These are phyloP conservation scores for Mellivora capensis DNA, from an alignment of 2,113 vertebrate species.

Conservation along the genomic window DNA sequence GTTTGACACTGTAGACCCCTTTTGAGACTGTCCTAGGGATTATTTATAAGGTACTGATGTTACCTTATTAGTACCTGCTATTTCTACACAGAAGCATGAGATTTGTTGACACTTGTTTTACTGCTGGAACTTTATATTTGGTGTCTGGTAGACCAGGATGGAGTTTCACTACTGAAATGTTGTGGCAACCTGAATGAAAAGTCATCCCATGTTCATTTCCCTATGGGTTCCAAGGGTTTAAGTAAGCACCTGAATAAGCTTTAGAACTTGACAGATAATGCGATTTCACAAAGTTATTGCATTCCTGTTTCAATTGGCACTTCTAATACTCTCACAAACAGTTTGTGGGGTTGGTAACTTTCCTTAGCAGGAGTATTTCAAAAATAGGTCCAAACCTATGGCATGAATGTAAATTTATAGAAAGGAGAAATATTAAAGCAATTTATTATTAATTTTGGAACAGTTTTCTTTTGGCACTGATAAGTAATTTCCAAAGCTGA, in stretches of 20 bases:
- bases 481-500: conserved; percentile 57
- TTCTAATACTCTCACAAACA: conserved; percentile 47
- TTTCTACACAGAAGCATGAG: conserved; percentile 64
- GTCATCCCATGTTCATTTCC: conserved; percentile 74
- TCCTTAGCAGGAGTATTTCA: conserved; percentile 67
- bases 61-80: conserved; percentile 60
- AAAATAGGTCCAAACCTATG: conserved; percentile 53
- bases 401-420: conserved; percentile 50
- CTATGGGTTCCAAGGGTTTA: conserved; percentile 63
- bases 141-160: conserved; percentile 65
- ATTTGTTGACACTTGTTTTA: conserved; percentile 77
- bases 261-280: conserved; percentile 78
- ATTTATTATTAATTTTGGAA: conserved; percentile 72
- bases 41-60: conserved; percentile 70
- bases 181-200: conserved; percentile 78
- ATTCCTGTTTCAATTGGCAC: conserved; percentile 77
- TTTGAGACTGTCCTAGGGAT: conserved; percentile 61
- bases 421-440: conserved; percentile 53
- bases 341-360: conserved; percentile 59
- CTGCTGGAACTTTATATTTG: conserved; percentile 66
- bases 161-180: conserved; percentile 77
- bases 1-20: conserved; percentile 61
- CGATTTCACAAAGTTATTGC: conserved; percentile 70
- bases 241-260: conserved; percentile 82
- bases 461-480: conserved; percentile 27